Percentiles rank a stretch among this genome's conserved stretches.
Evolutionary conservation across 2,797 vertebrate species (phyloP).

Genomic region (Tragopan temminckii): DNA sequence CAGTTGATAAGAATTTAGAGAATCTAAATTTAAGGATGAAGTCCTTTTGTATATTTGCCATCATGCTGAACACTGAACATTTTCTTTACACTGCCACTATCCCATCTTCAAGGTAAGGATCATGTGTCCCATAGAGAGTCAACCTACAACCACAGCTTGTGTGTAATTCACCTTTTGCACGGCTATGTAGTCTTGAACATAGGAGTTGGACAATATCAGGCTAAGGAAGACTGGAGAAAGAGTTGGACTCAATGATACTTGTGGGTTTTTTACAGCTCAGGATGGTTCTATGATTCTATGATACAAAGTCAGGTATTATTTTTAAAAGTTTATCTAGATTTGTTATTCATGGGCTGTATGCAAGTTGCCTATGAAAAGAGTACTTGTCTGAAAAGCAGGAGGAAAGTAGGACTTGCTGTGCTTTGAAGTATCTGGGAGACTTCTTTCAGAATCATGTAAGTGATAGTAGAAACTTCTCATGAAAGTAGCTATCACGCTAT

Average conservation of each 20-base stretch:
- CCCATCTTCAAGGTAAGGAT: not conserved
- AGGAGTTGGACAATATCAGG: not conserved
- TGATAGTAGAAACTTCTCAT: not conserved
- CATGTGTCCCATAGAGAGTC: fast-evolving
- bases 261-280: not conserved
- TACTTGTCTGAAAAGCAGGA: not conserved
- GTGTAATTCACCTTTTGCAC: not conserved
- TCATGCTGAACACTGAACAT: not conserved
- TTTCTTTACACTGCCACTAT: fast-evolving
- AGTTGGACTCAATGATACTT: not conserved
- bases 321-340: not conserved
- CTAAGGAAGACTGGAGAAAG: not conserved
- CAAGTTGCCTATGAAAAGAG: not conserved
- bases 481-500: fast-evolving
- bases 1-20: not conserved
- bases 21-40: not conserved
- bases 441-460: not conserved
- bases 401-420: not conserved
- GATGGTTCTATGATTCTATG: not conserved
- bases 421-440: not conserved
- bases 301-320: not conserved
- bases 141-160: not conserved
- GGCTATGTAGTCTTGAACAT: not conserved
- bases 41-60: not conserved
- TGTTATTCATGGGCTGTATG: not conserved